phyloP scores from a whole-genome alignment of 2,888 invertebrate species.

The Matsumyia berberina region DNA sequence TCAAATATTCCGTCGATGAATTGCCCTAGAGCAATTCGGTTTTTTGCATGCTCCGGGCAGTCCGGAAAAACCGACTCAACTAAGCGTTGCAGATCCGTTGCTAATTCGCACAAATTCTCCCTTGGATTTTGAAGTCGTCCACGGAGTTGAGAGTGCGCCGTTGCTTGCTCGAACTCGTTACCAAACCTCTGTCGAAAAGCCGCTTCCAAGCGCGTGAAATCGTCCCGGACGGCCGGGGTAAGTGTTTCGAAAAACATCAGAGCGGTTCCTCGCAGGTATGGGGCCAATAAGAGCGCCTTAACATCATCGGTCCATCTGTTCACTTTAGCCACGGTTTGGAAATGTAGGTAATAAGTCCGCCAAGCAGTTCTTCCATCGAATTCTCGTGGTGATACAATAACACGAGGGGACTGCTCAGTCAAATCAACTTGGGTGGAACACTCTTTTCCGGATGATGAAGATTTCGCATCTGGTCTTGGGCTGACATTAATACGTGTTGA shows the following conservation, averaged over 20 bases:
- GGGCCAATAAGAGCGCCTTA: constrained; percentile 3
- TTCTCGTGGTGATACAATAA: too few species aligned
- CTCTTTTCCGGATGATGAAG: too few species aligned
- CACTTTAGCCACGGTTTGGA: not conserved
- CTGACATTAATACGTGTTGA: too few species aligned
- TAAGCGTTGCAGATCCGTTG: constrained; percentile 13
- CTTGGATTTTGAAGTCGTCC: not conserved
- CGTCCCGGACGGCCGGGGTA: not conserved
- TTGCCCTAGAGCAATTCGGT: constrained; percentile 3
- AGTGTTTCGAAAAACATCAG: not conserved
- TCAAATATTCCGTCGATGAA: constrained; percentile 15
- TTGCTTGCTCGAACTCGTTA: constrained; percentile 22
- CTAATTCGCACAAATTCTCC: constrained; percentile 5
- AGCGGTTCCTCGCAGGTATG: constrained; percentile 19
- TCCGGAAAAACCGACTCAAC: constrained; percentile 12
- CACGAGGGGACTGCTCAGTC: too few species aligned
- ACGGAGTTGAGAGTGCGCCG: constrained; percentile 17
- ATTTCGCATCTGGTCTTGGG: too few species aligned
- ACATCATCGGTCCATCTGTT: not conserved
- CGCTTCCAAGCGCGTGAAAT: not conserved
- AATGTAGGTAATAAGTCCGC: too few species aligned
- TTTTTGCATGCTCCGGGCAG: constrained; percentile 16
- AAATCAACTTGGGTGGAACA: too few species aligned
- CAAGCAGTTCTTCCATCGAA: not conserved
- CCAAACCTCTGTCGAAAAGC: too few species aligned